phyloP scores from a whole-genome alignment of 2,888 invertebrate genomes.

The Leptopilina syphax region DNA sequence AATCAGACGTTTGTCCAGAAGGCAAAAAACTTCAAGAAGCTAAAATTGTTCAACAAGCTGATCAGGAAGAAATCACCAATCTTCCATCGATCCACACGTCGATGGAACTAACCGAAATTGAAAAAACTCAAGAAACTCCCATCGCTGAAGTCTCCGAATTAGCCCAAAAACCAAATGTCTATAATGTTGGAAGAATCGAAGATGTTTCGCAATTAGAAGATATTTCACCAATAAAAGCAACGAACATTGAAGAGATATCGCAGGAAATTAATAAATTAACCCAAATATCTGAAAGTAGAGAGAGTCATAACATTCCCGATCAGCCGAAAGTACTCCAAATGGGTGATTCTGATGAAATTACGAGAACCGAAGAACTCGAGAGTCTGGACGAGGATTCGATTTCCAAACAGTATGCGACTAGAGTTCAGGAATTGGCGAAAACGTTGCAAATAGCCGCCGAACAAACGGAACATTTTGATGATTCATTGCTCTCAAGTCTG shows the following conservation, averaged over 20 bases:
- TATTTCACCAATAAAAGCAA: background rate
- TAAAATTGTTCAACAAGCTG: background rate
- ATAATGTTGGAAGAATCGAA: background rate
- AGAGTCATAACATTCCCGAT: background rate
- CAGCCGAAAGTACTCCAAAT: background rate
- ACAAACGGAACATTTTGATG: conserved; percentile 12
- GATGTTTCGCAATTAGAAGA: background rate
- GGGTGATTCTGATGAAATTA: background rate
- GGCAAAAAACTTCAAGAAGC: background rate
- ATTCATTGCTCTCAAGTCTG: background rate
- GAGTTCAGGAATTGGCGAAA: background rate
- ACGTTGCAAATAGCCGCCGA: background rate
- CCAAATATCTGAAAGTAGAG: background rate
- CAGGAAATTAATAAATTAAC: background rate
- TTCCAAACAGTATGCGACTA: background rate
- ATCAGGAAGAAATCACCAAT: too few relatives aligned
- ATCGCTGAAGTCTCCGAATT: too few relatives aligned
- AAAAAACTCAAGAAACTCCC: too few relatives aligned
- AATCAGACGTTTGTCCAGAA: background rate
- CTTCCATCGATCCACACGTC: too few relatives aligned
- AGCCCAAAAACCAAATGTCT: too few relatives aligned
- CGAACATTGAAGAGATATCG: background rate
- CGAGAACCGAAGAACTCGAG: background rate
- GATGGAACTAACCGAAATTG: too few relatives aligned
- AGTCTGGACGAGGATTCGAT: background rate